phyloP scores from a whole-genome alignment of 2,113 vertebrate genomes.

The Elephas maximus region DNA sequence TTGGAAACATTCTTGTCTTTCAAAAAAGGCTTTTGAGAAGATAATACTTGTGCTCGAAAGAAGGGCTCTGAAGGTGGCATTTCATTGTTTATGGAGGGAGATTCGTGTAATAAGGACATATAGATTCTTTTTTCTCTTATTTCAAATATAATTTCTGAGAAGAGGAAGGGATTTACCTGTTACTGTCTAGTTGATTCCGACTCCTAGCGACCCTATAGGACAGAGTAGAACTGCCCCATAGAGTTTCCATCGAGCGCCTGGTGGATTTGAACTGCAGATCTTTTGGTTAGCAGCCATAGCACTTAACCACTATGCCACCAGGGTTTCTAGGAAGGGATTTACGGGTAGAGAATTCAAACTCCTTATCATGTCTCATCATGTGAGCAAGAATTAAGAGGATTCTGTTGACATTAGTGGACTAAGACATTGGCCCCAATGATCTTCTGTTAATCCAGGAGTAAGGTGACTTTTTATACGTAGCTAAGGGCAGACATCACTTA shows the following conservation, averaged over 20 bases:
- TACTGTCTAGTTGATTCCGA: too few relatives aligned
- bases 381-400: constrained; percentile 51
- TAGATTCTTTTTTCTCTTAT: background rate
- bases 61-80: background rate
- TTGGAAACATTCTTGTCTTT: constrained; percentile 10
- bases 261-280: too few relatives aligned
- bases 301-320: too few relatives aligned
- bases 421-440: background rate
- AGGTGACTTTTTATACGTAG: background rate
- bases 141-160: background rate
- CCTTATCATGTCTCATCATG: constrained; percentile 43
- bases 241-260: too few relatives aligned
- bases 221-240: too few relatives aligned
- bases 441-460: constrained; percentile 34
- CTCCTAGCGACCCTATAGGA: too few relatives aligned
- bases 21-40: background rate
- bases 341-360: background rate
- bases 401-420: background rate
- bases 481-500: constrained; percentile 10
- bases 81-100: background rate
- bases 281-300: too few relatives aligned
- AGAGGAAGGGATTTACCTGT: background rate
- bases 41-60: background rate
- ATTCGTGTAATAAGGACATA: background rate
- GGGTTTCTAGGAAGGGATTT: background rate